Evolutionary conservation across 2,797 vertebrate species (phyloP).

Genomic region (Peromyscus eremicus): DNA sequence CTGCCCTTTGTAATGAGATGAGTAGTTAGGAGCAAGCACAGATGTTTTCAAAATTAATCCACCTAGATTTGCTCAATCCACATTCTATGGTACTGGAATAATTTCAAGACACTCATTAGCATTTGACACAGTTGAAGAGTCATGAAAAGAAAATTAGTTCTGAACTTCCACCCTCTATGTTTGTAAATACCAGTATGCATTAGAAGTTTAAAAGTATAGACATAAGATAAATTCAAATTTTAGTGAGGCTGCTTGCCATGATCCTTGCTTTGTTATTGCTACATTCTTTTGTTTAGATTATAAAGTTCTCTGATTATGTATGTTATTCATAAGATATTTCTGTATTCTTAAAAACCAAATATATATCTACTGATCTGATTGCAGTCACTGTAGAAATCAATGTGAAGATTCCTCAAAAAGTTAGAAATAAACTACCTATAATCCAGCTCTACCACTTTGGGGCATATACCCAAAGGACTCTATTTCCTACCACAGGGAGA

Average conservation of each 20-base stretch:
- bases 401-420: not conserved
- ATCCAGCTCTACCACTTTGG: no score
- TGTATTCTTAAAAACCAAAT: conserved; percentile 40
- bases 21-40: not conserved
- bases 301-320: not conserved
- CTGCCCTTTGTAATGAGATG: not conserved
- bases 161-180: not conserved
- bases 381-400: not conserved
- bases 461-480: not conserved
- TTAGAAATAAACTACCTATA: not conserved
- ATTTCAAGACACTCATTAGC: not conserved
- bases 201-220: not conserved
- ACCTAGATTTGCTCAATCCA: not conserved
- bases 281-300: not conserved
- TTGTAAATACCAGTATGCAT: not conserved
- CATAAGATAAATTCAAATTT: not conserved
- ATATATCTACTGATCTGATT: not conserved
- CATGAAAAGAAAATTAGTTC: not conserved
- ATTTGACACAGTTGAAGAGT: not conserved
- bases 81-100: not conserved
- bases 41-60: conserved; percentile 20
- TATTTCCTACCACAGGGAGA: not conserved
- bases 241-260: not conserved
- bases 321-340: conserved; percentile 21
- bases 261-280: not conserved